A percentile compares a stretch with the other conserved stretches of the same genome.
Conservation (phyloP, 2,888 invertebrate genomes). For the Apeira syringaria region DNA sequence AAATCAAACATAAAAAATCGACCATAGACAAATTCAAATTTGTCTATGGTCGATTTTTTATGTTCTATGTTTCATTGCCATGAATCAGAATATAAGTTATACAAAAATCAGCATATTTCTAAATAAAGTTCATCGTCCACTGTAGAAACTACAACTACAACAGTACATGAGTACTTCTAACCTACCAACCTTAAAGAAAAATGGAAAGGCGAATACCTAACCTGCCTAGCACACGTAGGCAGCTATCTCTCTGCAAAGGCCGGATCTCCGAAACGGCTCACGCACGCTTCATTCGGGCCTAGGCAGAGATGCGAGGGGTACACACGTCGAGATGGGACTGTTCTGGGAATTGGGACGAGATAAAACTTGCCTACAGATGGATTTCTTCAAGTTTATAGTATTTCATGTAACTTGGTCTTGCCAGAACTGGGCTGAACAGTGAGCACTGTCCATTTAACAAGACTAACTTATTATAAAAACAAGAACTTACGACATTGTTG, state of each 20-base stretch:
- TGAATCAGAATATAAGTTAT: no score
- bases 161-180: neutral
- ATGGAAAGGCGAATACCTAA: slow-evolving; percentile 17
- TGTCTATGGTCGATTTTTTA: no score
- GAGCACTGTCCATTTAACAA: no score
- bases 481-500: no score
- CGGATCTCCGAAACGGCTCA: slow-evolving; percentile 48
- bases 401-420: no score
- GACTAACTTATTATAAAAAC: no score
- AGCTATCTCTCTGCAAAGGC: slow-evolving; percentile 45
- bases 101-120: no score
- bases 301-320: slow-evolving; percentile 42
- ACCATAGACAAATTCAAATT: no score
- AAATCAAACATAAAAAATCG: no score
- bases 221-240: slow-evolving; percentile 25
- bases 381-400: neutral
- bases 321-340: slow-evolving; percentile 41
- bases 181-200: slow-evolving; percentile 9
- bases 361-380: slow-evolving; percentile 24
- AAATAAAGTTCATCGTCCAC: neutral
- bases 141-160: neutral
- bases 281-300: slow-evolving; percentile 48
- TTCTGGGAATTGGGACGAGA: slow-evolving; percentile 40
- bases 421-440: no score
- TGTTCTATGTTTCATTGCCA: no score